These are phyloP conservation scores for Dynastes maya DNA, from an alignment of 2,888 invertebrate species.

Conservation along the genomic window DNA sequence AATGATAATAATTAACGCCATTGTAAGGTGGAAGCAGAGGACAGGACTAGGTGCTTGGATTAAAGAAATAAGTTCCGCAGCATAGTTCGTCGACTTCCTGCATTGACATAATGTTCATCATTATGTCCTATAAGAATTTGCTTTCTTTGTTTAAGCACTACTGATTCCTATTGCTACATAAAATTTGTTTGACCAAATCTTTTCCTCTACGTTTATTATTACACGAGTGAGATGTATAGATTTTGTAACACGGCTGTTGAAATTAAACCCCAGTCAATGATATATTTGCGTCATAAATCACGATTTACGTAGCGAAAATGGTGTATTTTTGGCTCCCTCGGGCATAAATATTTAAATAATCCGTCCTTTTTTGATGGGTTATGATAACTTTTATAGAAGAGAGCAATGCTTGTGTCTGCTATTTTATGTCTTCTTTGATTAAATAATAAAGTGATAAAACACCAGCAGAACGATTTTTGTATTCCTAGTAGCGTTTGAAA, in stretches of 20 bases:
- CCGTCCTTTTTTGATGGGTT: slow-evolving; percentile 22
- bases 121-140: no score
- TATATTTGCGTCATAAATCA: slow-evolving; percentile 32
- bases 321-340: slow-evolving; percentile 19
- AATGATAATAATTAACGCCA: no score
- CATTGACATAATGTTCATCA: no score
- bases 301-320: slow-evolving; percentile 8
- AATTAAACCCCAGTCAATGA: slow-evolving; percentile 32
- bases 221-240: background rate
- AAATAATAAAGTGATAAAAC: background rate
- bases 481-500: no score
- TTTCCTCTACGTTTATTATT: background rate
- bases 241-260: slow-evolving; percentile 18
- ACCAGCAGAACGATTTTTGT: background rate
- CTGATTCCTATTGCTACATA: background rate
- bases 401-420: background rate
- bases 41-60: no score
- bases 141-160: background rate
- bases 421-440: background rate
- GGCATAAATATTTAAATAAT: slow-evolving; percentile 34
- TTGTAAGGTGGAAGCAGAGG: no score
- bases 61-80: no score
- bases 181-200: background rate
- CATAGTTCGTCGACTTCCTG: no score
- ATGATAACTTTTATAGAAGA: slow-evolving; percentile 8